Evolutionary conservation across 1,140 invertebrate genomes (phyloP), one percentile per base, ranked within the genome.

Genomic region (Anastrepha obliqua): DNA sequence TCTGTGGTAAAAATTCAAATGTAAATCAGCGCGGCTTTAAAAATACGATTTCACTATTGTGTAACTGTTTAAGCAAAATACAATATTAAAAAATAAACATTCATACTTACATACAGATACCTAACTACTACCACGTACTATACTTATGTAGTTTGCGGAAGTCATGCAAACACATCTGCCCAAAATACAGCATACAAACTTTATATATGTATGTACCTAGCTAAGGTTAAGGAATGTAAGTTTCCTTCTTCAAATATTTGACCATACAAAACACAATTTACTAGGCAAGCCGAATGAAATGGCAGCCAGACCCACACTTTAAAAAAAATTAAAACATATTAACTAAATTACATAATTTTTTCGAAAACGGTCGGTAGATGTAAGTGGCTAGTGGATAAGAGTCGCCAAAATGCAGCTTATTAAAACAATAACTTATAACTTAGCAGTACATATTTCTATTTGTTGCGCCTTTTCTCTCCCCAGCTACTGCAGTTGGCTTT

Each of bases 1-100:
- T 29, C 29, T 29, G 29, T 29, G 29, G 29, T 29, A 29, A 29
- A 29, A 67, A 7, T 67, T 67, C 20, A 20, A 44, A 67, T 67
- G 64, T 39, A 67, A 29, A 67, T 67, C 60, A 29, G 29, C 9
- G 17, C 17, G 60, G 74, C 17, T n/a, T 78, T 51, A 39, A 47
- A 74, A 74, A 74, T 47, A 81, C 74, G 74, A 81, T 81, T 81
- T 81, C 74, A 55, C 74, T 81, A 51, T 81, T 81, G 2, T 51
- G 74, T 81, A 81, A 81, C 55, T 81, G 0, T 81, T 55, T 55
- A n/a, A 29, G 9, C 11, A 4, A 62, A 62, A 62, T 11, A 81
- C 7, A 58, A 81, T 55, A 55, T 47, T 2, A 81, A 58, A 55
- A 81, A 55, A 8, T 0, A 29, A 55, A 2, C 17, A 55, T 3